Base-by-base conservation (phyloP, 2,888 invertebrate genomes). In the Papilio protenor region DNA sequence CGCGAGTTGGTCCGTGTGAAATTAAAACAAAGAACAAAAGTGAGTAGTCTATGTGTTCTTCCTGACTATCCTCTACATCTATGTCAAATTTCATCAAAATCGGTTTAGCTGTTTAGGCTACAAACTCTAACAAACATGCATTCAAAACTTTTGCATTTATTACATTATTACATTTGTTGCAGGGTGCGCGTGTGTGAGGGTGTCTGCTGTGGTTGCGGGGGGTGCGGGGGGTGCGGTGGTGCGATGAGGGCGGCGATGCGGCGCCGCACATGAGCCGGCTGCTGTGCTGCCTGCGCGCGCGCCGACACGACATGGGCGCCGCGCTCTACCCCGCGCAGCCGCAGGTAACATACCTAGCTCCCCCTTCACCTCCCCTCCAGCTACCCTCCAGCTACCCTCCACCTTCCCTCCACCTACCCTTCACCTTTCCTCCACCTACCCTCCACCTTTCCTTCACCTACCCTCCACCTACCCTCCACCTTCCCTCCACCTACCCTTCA, bases 261-360 rank as follows among this genome's bases (percentile, higher is more conserved):
- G 85, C 86, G 89, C 88, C 89, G 87, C 88, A 88, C 90, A 93
- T 93, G 93, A 94, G 92, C 92, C 90, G 91, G 85, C 91, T 93
- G 90, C 91, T 93, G 88, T 94, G 93, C 90, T 93, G 93, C 84
- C 90, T 92, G 90, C 87, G 92, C 89, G 90, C 87, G 89, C 91
- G 91, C 89, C 90, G 82, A 81, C 83, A 85, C 84, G 92, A 91
- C 89, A 93, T 93, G 93, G 93, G 93, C 92, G 93, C 92, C 85
- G 93, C 93, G 91, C 93, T 93, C 86, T 91, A 91, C 84, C 91
- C 90, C 81, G 89, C 89, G 81, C 92, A 92, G 91, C 77, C 74
- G 40, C 77, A 77, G 74, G 77, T 77, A 33, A 0, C 57, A 21
- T 55, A n/a, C 55, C 23, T 3, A 10, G 18, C 55, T 6, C 69